Percentiles rank a stretch among this genome's conserved stretches.
phyloP scores from a whole-genome alignment of 2,888 invertebrate species.

The Cabera pusaria region DNA sequence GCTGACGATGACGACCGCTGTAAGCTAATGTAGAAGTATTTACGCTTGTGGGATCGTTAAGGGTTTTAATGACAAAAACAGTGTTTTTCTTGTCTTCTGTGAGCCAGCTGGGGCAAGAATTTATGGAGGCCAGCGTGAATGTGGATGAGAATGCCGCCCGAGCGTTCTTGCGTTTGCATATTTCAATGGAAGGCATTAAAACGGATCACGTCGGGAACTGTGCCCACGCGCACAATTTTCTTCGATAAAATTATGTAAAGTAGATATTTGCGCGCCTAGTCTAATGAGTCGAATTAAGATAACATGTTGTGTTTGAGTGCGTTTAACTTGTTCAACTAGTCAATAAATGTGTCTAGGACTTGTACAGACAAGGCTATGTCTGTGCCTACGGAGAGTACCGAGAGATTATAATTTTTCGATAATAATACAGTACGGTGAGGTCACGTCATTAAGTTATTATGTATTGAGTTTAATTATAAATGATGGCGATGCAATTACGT shows the following conservation, averaged over 20 bases:
- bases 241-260: slow-evolving; percentile 76
- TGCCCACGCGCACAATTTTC: slow-evolving; percentile 73
- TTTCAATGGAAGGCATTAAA: slow-evolving; percentile 69
- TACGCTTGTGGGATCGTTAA: slow-evolving; percentile 58
- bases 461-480: slow-evolving; percentile 16
- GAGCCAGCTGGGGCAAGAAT: slow-evolving; percentile 17
- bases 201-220: slow-evolving; percentile 55
- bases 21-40: slow-evolving; percentile 48
- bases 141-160: slow-evolving; percentile 25
- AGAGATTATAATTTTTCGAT: slow-evolving; percentile 14
- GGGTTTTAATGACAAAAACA: slow-evolving; percentile 52
- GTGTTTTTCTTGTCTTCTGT: slow-evolving; percentile 30
- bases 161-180: slow-evolving; percentile 54
- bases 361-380: slow-evolving; percentile 49
- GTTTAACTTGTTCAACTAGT: slow-evolving; percentile 60
- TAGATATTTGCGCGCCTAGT: slow-evolving; percentile 64
- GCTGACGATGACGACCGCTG: slow-evolving; percentile 35
- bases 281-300: slow-evolving; percentile 77
- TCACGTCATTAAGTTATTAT: slow-evolving; percentile 17
- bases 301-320: slow-evolving; percentile 52
- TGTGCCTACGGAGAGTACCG: not conserved
- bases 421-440: slow-evolving; percentile 15
- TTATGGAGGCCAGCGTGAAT: slow-evolving; percentile 6
- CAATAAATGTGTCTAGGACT: slow-evolving; percentile 62
- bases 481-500: slow-evolving; percentile 17